A percentile compares a stretch with the other conserved stretches of the same genome.
phyloP scores from a whole-genome alignment of 2,797 vertebrate genomes.

The Forpus xanthops region DNA sequence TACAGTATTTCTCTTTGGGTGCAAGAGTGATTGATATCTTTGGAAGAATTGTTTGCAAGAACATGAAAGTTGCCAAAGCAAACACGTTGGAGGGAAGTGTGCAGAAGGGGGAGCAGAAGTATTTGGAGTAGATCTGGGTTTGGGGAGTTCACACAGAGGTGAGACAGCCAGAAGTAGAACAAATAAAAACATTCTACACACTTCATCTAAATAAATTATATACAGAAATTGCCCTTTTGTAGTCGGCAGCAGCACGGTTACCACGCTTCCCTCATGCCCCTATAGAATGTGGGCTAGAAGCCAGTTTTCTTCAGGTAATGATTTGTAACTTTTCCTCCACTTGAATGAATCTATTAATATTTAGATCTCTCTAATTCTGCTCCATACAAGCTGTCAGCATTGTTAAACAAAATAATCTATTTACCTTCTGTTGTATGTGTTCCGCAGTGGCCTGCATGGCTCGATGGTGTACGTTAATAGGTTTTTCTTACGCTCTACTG shows the following conservation, averaged over 20 bases:
- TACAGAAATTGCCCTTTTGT: slow-evolving; percentile 76
- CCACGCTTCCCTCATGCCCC: slow-evolving; percentile 69
- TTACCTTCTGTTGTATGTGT: slow-evolving; percentile 53
- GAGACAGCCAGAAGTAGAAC: slow-evolving; percentile 89
- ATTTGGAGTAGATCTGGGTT: slow-evolving; percentile 84
- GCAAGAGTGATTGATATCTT: slow-evolving; percentile 94
- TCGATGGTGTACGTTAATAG: slow-evolving; percentile 30
- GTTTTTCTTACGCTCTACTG: slow-evolving; percentile 19
- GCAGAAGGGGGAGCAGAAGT: slow-evolving; percentile 81
- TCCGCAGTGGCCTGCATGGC: background rate
- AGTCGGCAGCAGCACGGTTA: slow-evolving; percentile 71
- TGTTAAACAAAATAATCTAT: slow-evolving; percentile 64
- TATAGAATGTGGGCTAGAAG: slow-evolving; percentile 72
- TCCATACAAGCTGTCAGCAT: slow-evolving; percentile 52
- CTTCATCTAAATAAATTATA: slow-evolving; percentile 90
- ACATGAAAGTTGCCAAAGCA: slow-evolving; percentile 91
- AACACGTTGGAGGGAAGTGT: slow-evolving; percentile 86
- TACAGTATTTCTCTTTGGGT: slow-evolving; percentile 82
- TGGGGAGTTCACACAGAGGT: slow-evolving; percentile 90
- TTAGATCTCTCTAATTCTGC: slow-evolving; percentile 63
- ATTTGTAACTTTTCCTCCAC: slow-evolving; percentile 78
- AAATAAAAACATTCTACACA: slow-evolving; percentile 91
- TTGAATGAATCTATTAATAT: slow-evolving; percentile 75
- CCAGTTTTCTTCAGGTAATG: slow-evolving; percentile 80
- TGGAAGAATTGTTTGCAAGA: slow-evolving; percentile 90